A percentile compares a stretch with the other conserved stretches of the same genome.
Conservation (phyloP, 2,888 invertebrate genomes). For the Ametastegia equiseti region DNA sequence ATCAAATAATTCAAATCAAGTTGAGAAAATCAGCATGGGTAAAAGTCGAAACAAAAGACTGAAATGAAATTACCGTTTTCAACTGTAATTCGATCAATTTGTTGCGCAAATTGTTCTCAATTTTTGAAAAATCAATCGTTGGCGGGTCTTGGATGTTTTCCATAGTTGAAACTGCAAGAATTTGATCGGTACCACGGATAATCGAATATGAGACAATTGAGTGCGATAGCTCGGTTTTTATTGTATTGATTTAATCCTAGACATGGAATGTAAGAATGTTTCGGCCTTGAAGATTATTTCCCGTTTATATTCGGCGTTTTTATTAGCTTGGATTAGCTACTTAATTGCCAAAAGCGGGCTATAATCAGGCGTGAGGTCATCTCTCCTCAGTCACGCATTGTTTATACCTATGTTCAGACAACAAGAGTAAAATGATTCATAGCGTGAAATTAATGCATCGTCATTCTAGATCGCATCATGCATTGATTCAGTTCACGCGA, state of each 20-base stretch:
- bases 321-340: constrained; percentile 33
- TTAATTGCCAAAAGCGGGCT: constrained; percentile 36
- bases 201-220: neutral
- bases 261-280: neutral
- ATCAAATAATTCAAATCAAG: neutral
- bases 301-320: neutral
- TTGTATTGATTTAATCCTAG: neutral
- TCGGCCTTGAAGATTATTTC: constrained; percentile 28
- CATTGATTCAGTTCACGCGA: neutral
- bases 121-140: constrained; percentile 47
- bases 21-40: neutral
- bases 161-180: neutral
- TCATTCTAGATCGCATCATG: neutral
- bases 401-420: too few relatives aligned
- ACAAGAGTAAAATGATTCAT: constrained; percentile 2
- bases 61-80: constrained; percentile 63
- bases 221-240: neutral
- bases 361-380: constrained; percentile 39
- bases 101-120: constrained; percentile 64
- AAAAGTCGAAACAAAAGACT: neutral
- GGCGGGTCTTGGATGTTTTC: constrained; percentile 34
- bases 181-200: neutral
- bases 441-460: neutral
- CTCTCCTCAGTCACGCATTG: too few relatives aligned
- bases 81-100: constrained; percentile 65